Percentiles rank a stretch among this genome's conserved stretches.
Evolutionary conservation across 2,797 vertebrate species (phyloP).

Genomic region (Linurgus olivaceus): DNA sequence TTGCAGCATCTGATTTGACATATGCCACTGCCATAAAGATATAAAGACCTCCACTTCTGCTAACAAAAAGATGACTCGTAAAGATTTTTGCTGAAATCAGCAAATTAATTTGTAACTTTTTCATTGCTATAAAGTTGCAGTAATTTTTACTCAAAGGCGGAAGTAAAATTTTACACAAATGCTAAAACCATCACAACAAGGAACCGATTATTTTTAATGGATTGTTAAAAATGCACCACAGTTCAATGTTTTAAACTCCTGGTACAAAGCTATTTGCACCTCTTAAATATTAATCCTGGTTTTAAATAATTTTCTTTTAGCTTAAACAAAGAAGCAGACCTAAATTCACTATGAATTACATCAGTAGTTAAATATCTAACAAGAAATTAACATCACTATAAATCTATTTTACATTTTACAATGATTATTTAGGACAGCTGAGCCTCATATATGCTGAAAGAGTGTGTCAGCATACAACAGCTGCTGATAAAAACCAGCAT

Average conservation of each 20-base stretch:
- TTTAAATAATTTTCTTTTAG: background rate
- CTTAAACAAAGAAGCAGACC: constrained; percentile 31
- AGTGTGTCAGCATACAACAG: constrained; percentile 60
- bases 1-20: background rate
- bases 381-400: constrained; percentile 62
- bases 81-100: background rate
- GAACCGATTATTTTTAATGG: background rate
- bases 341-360: constrained; percentile 38
- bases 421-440: constrained; percentile 72
- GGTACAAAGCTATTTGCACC: background rate
- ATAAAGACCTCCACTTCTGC: background rate
- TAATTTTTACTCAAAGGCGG: background rate
- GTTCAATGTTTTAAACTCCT: background rate
- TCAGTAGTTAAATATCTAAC: constrained; percentile 64
- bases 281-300: background rate
- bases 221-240: background rate
- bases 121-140: background rate
- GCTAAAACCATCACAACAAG: background rate
- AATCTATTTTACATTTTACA: constrained; percentile 68
- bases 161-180: background rate
- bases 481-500: constrained; percentile 67
- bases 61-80: background rate
- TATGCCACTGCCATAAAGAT: background rate
- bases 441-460: constrained; percentile 61
- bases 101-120: background rate